Evolutionary conservation across 1,140 invertebrate genomes (phyloP).

Genomic region (Drosophila jambulina): DNA sequence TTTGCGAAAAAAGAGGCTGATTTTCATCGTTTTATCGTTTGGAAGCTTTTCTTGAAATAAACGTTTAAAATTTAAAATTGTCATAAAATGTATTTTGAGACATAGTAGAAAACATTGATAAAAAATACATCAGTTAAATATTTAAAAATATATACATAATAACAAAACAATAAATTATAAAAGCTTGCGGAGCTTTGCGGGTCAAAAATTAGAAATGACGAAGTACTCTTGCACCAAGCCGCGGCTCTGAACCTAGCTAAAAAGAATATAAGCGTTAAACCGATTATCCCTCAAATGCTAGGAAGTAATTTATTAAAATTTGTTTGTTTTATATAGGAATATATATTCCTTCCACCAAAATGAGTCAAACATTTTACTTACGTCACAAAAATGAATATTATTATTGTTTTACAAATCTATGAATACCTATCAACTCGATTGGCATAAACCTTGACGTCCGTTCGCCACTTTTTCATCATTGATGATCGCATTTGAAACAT

Average conservation of each 20-base stretch:
- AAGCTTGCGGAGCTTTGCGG: too few species aligned
- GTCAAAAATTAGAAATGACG: not conserved
- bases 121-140: too few species aligned
- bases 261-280: not conserved
- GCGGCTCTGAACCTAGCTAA: not conserved
- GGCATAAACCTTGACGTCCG: slow-evolving; percentile 20
- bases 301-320: not conserved
- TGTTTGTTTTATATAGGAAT: not conserved
- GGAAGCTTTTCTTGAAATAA: too few species aligned
- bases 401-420: not conserved
- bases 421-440: slow-evolving; percentile 19
- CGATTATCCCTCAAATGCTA: not conserved
- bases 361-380: too few species aligned
- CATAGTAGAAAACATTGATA: too few species aligned
- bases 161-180: too few species aligned
- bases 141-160: not conserved
- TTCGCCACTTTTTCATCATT: slow-evolving; percentile 31
- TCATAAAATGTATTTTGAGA: too few species aligned
- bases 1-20: too few species aligned
- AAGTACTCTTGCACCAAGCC: not conserved
- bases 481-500: slow-evolving; percentile 31
- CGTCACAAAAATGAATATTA: not conserved
- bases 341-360: too few species aligned
- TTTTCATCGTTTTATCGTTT: too few species aligned
- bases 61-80: too few species aligned